phyloP scores from a whole-genome alignment of 2,888 invertebrate species.

The Gari tellinella region DNA sequence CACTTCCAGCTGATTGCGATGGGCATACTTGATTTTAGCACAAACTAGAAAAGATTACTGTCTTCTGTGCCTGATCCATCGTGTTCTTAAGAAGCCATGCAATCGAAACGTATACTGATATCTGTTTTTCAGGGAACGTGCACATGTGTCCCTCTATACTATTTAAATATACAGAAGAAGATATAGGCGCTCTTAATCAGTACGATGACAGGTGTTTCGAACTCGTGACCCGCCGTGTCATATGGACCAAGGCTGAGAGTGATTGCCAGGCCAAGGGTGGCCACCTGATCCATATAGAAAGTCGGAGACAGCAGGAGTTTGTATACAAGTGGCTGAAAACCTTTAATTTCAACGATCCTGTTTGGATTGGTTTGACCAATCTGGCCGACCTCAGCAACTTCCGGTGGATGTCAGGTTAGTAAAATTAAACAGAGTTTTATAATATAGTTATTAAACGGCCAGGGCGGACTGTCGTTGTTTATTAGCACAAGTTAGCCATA shows the following conservation, averaged over 20 bases:
- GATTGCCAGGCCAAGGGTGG: constrained; percentile 20
- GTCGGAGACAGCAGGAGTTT: not conserved
- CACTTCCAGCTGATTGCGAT: no score
- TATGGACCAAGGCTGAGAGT: constrained; percentile 22
- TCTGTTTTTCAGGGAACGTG: constrained; percentile 4
- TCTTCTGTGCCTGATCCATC: no score
- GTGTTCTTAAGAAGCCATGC: no score
- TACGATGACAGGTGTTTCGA: constrained; percentile 14
- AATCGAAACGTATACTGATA: not conserved
- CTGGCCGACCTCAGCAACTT: not conserved
- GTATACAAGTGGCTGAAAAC: constrained; percentile 8
- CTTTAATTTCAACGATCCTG: not conserved
- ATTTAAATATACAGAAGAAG: constrained; percentile 8
- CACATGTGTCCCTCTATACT: not conserved
- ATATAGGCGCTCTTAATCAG: constrained; percentile 8
- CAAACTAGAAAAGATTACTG: no score
- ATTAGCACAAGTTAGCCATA: no score
- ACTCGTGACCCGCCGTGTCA: constrained; percentile 3
- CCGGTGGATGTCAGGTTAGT: constrained; percentile 14
- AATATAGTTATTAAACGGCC: no score
- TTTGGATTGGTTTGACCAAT: constrained; percentile 21
- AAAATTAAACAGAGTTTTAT: no score
- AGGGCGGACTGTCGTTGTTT: no score
- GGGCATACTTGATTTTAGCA: no score
- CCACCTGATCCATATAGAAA: constrained; percentile 2